Evolutionary conservation across 2,113 vertebrate genomes (phyloP).

Genomic region (Calonectris borealis): DNA sequence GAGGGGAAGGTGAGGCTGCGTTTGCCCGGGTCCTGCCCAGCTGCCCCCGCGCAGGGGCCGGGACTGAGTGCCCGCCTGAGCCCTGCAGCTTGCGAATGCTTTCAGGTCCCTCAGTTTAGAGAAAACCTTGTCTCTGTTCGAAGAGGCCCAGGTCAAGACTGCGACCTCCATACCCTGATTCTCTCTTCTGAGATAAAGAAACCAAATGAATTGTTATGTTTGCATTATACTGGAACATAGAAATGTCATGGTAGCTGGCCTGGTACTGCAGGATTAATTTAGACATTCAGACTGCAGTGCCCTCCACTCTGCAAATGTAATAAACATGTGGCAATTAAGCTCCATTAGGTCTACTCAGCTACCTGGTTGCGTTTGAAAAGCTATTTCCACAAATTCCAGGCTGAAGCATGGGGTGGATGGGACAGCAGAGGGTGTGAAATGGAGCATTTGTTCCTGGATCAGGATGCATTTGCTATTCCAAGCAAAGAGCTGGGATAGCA

Average conservation of each 20-base stretch:
- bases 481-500: not conserved
- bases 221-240: constrained; percentile 4
- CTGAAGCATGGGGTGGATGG: not conserved
- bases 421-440: constrained; percentile 1
- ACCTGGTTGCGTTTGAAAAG: not conserved
- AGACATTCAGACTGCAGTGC: not conserved
- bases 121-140: not conserved
- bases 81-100: not conserved
- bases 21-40: not conserved
- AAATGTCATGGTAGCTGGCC: constrained; percentile 22
- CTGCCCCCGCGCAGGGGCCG: not conserved
- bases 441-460: not conserved
- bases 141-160: not conserved
- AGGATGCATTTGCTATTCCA: not conserved
- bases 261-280: constrained; percentile 38
- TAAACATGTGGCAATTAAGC: constrained; percentile 33
- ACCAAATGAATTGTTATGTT: constrained; percentile 6
- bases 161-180: not conserved
- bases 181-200: not conserved
- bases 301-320: constrained; percentile 24
- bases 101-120: not conserved
- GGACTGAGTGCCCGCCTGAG: fast-evolving
- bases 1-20: not conserved
- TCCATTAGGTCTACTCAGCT: constrained; percentile 30
- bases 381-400: not conserved